These are phyloP conservation scores for Aspiorhynchus laticeps DNA, from an alignment of 2,113 vertebrate species.

Conservation along the genomic window DNA sequence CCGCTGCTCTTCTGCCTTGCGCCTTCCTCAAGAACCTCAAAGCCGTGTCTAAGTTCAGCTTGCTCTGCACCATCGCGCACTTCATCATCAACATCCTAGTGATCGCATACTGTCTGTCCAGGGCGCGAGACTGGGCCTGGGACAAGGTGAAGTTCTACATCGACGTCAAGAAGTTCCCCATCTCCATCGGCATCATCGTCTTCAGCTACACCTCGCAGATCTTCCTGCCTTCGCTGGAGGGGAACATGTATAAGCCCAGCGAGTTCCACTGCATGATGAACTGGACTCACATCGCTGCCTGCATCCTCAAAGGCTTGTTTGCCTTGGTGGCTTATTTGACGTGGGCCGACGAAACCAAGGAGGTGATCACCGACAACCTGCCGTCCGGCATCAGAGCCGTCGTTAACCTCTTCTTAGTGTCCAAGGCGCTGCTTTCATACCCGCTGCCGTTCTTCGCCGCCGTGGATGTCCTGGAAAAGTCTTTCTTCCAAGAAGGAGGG, in stretches of 20 bases:
- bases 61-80: constrained; percentile 96
- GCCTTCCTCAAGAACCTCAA: constrained; percentile 98
- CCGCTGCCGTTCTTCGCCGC: constrained; percentile 97
- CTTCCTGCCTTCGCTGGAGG: constrained; percentile 96
- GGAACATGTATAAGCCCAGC: constrained; percentile 94
- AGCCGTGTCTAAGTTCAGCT: constrained; percentile 96
- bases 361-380: constrained; percentile 98
- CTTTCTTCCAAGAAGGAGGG: constrained; percentile 90
- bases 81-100: constrained; percentile 97
- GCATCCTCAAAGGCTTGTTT: constrained; percentile 96
- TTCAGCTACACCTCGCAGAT: constrained; percentile 99
- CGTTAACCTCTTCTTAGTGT: constrained; percentile 95
- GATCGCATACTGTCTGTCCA: constrained; percentile 95
- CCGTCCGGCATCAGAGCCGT: constrained; percentile 94
- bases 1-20: constrained; percentile 89
- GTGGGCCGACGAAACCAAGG: constrained; percentile 97
- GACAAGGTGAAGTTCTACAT: constrained; percentile 99
- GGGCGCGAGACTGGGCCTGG: constrained; percentile 97
- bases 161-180: constrained; percentile 98
- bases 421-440: constrained; percentile 96
- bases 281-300: constrained; percentile 98
- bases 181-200: constrained; percentile 98
- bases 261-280: constrained; percentile 99
- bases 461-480: constrained; percentile 93
- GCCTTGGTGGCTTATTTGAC: constrained; percentile 96